These are phyloP conservation scores for Scophthalmus maximus DNA, from an alignment of 2,113 vertebrate species.

Conservation along the genomic window DNA sequence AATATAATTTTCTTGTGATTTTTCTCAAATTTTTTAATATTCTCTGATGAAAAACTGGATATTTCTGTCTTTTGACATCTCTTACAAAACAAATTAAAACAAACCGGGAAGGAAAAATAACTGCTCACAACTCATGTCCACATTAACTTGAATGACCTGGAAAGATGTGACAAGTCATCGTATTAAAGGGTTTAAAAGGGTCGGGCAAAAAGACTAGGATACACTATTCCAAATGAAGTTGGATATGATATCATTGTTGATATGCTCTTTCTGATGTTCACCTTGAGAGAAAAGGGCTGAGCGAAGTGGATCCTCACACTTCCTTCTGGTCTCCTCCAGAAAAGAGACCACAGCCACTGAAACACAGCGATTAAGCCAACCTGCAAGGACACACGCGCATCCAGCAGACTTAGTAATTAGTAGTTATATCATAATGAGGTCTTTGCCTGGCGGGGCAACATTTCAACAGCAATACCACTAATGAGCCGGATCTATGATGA, in stretches of 20 bases:
- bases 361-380: slow-evolving; percentile 58
- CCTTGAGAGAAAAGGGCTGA: slow-evolving; percentile 92
- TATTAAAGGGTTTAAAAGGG: too few species aligned
- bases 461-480: slow-evolving; percentile 38
- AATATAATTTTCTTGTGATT: too few species aligned
- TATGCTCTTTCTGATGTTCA: slow-evolving; percentile 55
- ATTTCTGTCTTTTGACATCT: too few species aligned
- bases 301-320: slow-evolving; percentile 86
- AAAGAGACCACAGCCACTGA: slow-evolving; percentile 57
- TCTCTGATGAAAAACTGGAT: too few species aligned
- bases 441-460: slow-evolving; percentile 36
- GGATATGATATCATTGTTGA: not conserved
- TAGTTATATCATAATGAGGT: slow-evolving; percentile 39
- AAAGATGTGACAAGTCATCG: too few species aligned
- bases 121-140: too few species aligned
- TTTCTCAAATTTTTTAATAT: too few species aligned
- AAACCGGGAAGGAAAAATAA: too few species aligned
- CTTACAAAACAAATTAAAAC: too few species aligned
- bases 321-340: slow-evolving; percentile 61
- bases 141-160: too few species aligned
- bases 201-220: too few species aligned
- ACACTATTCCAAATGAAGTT: too few species aligned
- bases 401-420: slow-evolving; percentile 16
- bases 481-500: slow-evolving; percentile 53
- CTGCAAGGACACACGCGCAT: slow-evolving; percentile 56